These are phyloP conservation scores for Siderastrea radians DNA, from an alignment of 92 coral and sea anemone species.

Conservation along the genomic window DNA sequence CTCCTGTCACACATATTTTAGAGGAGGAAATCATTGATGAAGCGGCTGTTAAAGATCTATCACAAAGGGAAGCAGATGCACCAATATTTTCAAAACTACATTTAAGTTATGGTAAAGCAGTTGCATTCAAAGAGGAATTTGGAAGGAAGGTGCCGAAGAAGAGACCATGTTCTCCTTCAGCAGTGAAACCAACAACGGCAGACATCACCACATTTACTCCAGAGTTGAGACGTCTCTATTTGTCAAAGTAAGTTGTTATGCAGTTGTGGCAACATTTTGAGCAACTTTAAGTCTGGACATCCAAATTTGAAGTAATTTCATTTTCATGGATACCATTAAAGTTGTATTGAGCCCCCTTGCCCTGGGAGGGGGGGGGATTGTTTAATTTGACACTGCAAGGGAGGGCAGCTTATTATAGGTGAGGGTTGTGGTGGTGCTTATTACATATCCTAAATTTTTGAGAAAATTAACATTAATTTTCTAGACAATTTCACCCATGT, in stretches of 20 bases:
- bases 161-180: slow-evolving; percentile 20
- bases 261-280: not conserved
- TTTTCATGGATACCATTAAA: not conserved
- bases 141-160: too few relatives aligned
- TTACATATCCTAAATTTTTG: slow-evolving; percentile 6
- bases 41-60: too few relatives aligned
- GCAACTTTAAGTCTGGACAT: slow-evolving; percentile 13
- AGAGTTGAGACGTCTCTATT: not conserved
- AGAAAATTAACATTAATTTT: not conserved
- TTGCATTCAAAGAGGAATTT: too few relatives aligned
- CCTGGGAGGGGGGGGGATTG: not conserved
- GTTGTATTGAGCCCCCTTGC: not conserved
- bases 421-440: slow-evolving; percentile 8
- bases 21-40: too few relatives aligned
- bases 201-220: slow-evolving; percentile 12
- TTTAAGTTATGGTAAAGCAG: too few relatives aligned
- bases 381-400: slow-evolving; percentile 4
- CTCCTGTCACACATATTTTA: too few relatives aligned
- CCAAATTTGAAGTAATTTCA: slow-evolving; percentile 3
- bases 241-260: slow-evolving; percentile 9
- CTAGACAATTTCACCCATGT: not conserved
- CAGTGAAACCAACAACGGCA: slow-evolving; percentile 40
- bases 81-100: too few relatives aligned
- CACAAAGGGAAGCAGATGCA: too few relatives aligned
- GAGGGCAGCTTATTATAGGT: slow-evolving; percentile 4